A percentile compares a stretch with the other conserved stretches of the same genome.
These are phyloP conservation scores for Triplophysa siluroides DNA, from an alignment of 2,113 vertebrate genomes.

Conservation along the genomic window DNA sequence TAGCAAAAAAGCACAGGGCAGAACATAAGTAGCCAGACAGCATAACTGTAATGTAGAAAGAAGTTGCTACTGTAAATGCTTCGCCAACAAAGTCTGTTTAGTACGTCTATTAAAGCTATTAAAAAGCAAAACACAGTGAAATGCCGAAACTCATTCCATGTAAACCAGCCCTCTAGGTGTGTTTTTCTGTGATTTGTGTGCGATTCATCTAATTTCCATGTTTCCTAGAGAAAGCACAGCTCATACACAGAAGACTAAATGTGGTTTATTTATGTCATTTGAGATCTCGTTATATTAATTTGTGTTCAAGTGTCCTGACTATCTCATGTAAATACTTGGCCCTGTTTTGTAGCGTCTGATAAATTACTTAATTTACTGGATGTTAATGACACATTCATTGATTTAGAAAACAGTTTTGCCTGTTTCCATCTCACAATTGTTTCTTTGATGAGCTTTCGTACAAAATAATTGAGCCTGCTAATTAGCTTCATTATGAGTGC, in stretches of 20 bases:
- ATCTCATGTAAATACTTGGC: slow-evolving; percentile 37
- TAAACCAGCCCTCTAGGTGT: neutral
- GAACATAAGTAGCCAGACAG: too few species aligned
- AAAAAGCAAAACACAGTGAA: too few species aligned
- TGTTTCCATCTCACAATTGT: slow-evolving; percentile 57
- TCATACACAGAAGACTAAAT: neutral
- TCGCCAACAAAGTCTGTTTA: too few species aligned
- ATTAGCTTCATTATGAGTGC: slow-evolving; percentile 64
- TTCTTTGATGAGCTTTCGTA: slow-evolving; percentile 63
- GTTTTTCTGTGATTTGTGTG: slow-evolving; percentile 40
- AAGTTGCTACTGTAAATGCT: too few species aligned
- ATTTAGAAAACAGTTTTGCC: slow-evolving; percentile 59
- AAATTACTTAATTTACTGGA: slow-evolving; percentile 58
- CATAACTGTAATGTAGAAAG: slow-evolving; percentile 17
- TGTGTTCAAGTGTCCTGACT: slow-evolving; percentile 6
- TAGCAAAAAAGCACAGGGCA: too few species aligned
- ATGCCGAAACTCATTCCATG: too few species aligned
- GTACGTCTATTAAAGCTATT: too few species aligned
- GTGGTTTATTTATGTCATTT: slow-evolving; percentile 30
- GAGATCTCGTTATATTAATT: slow-evolving; percentile 36
- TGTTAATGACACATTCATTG: slow-evolving; percentile 61
- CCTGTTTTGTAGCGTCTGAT: slow-evolving; percentile 45
- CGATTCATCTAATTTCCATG: slow-evolving; percentile 19
- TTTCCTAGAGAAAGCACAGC: slow-evolving; percentile 12
- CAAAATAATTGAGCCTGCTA: slow-evolving; percentile 65